Conservation (phyloP, 2,888 invertebrate genomes). For the Torymus aiolomorphi region DNA sequence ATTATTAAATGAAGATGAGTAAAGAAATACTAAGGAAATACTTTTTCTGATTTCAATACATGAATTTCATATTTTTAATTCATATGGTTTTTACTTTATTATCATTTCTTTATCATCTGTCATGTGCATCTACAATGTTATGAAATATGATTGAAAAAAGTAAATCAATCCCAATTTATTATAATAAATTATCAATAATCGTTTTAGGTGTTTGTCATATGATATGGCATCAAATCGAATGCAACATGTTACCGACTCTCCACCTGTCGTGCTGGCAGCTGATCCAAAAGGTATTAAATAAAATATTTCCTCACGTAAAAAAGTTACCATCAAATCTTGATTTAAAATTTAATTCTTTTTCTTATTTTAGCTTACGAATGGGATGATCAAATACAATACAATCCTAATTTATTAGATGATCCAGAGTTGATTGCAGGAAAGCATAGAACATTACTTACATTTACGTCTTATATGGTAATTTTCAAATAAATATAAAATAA, state of each 20-base stretch:
- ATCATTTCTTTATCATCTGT: conserved; percentile 9
- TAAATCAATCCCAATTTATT: not conserved
- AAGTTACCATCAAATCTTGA: not conserved
- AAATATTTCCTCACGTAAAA: not conserved
- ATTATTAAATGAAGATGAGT: conserved; percentile 25
- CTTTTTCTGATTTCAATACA: conserved; percentile 2
- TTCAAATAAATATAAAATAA: not conserved
- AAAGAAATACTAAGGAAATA: conserved; percentile 18
- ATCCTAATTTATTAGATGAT: conserved; percentile 93
- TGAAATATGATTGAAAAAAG: not conserved
- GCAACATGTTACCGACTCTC: conserved; percentile 76
- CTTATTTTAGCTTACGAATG: conserved; percentile 70
- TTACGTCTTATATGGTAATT: conserved; percentile 88
- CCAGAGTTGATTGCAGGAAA: conserved; percentile 93
- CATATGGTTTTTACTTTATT: not conserved
- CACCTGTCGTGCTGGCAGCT: conserved; percentile 74
- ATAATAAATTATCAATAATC: conserved; percentile 54
- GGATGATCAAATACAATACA: conserved; percentile 80
- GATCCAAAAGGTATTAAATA: conserved; percentile 73
- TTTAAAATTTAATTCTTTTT: conserved; percentile 31
- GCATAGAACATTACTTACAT: conserved; percentile 90
- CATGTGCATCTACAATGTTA: conserved; percentile 1
- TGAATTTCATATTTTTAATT: not conserved
- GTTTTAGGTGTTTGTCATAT: conserved; percentile 84
- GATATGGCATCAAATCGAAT: conserved; percentile 81